phyloP scores from a whole-genome alignment of 1,140 invertebrate species.

The Caenorhabditis tropicalis region DNA sequence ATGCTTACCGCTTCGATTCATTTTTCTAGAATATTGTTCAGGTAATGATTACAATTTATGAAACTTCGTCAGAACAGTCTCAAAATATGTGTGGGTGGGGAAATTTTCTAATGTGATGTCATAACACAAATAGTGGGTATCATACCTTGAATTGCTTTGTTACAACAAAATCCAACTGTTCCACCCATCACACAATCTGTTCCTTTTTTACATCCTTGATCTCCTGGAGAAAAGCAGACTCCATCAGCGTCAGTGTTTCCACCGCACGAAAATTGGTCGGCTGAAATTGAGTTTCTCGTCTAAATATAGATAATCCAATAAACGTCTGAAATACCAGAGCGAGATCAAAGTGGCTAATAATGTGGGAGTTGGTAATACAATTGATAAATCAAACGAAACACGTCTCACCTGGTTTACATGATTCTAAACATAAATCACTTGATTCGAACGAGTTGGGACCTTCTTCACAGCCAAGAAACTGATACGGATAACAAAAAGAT shows the following conservation, averaged over 20 bases:
- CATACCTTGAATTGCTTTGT: constrained; percentile 9
- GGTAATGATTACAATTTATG: no score
- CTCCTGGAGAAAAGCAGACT: not conserved
- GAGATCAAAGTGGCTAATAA: no score
- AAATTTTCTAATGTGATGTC: no score
- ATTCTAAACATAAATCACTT: not conserved
- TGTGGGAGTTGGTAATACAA: not conserved
- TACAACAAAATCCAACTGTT: constrained; percentile 6
- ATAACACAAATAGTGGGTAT: no score
- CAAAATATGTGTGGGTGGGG: no score
- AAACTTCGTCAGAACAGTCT: no score
- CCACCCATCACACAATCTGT: constrained; percentile 1
- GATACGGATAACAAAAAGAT: not conserved
- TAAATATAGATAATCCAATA: not conserved
- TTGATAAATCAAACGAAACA: not conserved
- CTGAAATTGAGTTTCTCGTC: not conserved
- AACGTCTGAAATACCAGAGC: not conserved
- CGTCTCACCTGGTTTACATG: constrained; percentile 4
- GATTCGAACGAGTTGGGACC: constrained; percentile 7
- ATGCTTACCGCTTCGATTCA: not conserved
- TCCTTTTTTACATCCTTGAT: not conserved
- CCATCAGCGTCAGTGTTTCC: constrained; percentile 12
- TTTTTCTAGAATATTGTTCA: not conserved
- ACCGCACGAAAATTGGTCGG: constrained; percentile 22
- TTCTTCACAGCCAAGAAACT: constrained; percentile 1